Evolutionary conservation across 1,140 invertebrate species (phyloP).

Genomic region (Macrosteles quadrilineatus): DNA sequence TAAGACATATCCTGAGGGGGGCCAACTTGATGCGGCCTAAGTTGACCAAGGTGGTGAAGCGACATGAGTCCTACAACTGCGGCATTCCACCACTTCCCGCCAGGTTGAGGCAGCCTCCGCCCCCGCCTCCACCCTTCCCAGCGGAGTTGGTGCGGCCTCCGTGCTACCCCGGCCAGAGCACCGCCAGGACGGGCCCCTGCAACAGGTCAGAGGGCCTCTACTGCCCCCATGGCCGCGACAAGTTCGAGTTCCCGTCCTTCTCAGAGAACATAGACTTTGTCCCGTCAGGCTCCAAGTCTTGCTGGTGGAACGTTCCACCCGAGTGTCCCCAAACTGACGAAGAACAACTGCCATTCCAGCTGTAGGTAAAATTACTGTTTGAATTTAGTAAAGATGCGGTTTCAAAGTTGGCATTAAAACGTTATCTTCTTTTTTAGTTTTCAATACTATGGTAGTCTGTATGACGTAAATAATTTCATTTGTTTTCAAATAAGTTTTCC

Average conservation of each 20-base stretch:
- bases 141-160: neutral
- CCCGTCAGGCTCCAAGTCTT: neutral
- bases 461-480: too few relatives aligned
- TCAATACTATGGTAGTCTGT: too few relatives aligned
- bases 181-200: neutral
- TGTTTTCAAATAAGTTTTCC: too few relatives aligned
- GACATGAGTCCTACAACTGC: neutral
- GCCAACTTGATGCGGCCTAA: too few relatives aligned
- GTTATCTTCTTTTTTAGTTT: too few relatives aligned
- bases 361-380: too few relatives aligned
- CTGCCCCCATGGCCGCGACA: neutral
- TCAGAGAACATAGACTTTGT: conserved; percentile 19
- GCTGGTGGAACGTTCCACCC: neutral
- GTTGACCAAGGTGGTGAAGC: too few relatives aligned
- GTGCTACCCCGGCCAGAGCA: neutral
- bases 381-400: too few relatives aligned
- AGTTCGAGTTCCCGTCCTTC: neutral
- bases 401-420: too few relatives aligned
- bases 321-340: neutral
- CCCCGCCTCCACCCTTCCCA: neutral
- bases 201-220: neutral
- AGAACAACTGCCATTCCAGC: neutral
- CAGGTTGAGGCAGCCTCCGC: neutral
- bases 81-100: neutral
- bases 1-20: too few relatives aligned